Base-by-base conservation (phyloP, 2,888 invertebrate genomes). In the Ferrisia virgata region DNA sequence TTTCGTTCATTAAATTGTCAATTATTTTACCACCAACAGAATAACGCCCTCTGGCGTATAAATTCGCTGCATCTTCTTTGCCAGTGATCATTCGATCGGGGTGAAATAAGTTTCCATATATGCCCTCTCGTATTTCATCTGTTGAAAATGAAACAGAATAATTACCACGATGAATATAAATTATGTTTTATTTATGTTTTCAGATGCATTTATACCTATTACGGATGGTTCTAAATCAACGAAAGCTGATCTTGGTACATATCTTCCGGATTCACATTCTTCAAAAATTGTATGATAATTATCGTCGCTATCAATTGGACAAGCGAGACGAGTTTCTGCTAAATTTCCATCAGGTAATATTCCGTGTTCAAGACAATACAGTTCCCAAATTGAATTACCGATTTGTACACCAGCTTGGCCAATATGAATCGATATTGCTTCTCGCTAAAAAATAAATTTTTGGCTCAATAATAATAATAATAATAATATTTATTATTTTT, bases 1-100 rank as follows among this genome's bases (percentile, higher is more conserved):
- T 90, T 87, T 94, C 90, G 88, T 96, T 93, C 87, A 96, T 88
- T 1, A 93, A 92, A 3, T 93, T 87, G 86, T 94, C 93, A 8
- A 85, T 84, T 22, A 79, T 22, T 84, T 84, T 79, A 11, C 84
- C 69, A 9, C 84, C 84, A 28, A 84, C 36, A 5, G 84, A 79
- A 40, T 84, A 84, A 25, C 64, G 84, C 2, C 84, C 84, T 69
- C 84, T 31, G 36, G 79, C 84, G 79, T 84, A 84, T 22, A 79
- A 79, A 64, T 84, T 84, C 18, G 84, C 84, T 11, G 84, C 84
- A 80, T 84, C 84, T 84, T 84, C 84, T 84, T 84, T 84, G n/a
- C 84, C 84, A 11, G 84, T 79, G n/a, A 84, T 84, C 84, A 84
- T 84, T 22, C 79, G 53, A 58, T 84, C 84, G 6, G 84, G 84